Evolutionary conservation across 2,888 invertebrate genomes (phyloP), one percentile per base, ranked within the genome.

Genomic region (Acheta domesticus): DNA sequence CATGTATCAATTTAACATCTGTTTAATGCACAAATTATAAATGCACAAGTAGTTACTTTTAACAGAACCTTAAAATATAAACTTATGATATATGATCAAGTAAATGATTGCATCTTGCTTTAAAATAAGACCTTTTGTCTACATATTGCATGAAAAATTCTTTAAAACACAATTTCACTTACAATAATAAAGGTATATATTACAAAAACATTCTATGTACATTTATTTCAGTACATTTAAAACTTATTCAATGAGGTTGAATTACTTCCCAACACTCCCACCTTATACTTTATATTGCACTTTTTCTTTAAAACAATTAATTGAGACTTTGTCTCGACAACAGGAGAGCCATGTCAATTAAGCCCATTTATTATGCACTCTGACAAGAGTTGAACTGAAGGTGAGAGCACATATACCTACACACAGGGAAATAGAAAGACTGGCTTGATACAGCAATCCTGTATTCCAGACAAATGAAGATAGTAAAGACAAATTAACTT

Each of bases 21-120:
- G 62, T 19, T 62, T 62, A 62, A 62, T 62, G 62, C 62, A 62
- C 62, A 62, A 62, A 12, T 62, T 62, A 62, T 62, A 62, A 62
- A 62, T 62, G 62, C 62, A 19, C 16, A 62, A 12, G 62, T 62
- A 62, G 5, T 62, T 62, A 14, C 62, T 12, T 19, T 19, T 62
- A n/a, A 19, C n/a, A 62, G n/a, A 62, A 62, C n/a, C 62, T n/a
- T 62, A 14, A 62, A 62, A 62, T 12, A 62, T 62, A 62, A 62
- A 62, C n/a, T 62, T n/a, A 62, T 12, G 62, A 62, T 16, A 36
- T 36, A 62, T 14, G 16, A 62, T 62, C 62, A 62, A 62, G 4
- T 4, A 62, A 62, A 62, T 62, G 62, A 62, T n/a, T 62, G 62
- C 1, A 62, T 62, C n/a, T 62, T 62, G n/a, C 62, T 19, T 62